Evolutionary conservation across 2,113 vertebrate species (phyloP).

Genomic region (Silurus meridionalis): DNA sequence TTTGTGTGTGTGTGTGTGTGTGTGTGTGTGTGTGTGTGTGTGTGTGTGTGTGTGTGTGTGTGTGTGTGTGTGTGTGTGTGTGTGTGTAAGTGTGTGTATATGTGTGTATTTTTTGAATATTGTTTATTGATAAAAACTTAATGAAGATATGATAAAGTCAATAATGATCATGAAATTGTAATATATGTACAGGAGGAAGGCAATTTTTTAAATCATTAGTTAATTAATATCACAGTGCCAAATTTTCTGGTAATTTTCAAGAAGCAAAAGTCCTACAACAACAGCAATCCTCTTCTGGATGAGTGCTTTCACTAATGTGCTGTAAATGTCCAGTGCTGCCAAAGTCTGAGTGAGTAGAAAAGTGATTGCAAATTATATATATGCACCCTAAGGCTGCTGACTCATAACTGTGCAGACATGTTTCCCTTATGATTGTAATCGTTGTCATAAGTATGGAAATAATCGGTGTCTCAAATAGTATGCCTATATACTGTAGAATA

Average conservation of each 20-base stretch:
- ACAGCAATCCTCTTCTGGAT: neutral
- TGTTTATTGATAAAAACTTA: neutral
- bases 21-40: no score
- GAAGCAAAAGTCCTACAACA: neutral
- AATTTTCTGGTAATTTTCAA: neutral
- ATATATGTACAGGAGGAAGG: neutral
- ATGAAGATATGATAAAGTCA: neutral
- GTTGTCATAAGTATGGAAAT: neutral
- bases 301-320: neutral
- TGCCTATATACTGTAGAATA: neutral
- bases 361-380: slow-evolving; percentile 17
- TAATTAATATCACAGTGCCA: neutral
- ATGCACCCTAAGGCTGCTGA: neutral
- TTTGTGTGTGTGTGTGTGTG: no score
- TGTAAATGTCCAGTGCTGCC: neutral
- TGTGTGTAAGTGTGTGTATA: no score
- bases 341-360: neutral
- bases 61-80: no score
- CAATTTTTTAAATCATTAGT: neutral
- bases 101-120: no score
- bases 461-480: neutral
- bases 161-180: neutral
- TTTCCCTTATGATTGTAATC: neutral
- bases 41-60: no score
- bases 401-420: neutral